phyloP scores from a whole-genome alignment of 2,888 invertebrate genomes.

The Prenolepis imparis region DNA sequence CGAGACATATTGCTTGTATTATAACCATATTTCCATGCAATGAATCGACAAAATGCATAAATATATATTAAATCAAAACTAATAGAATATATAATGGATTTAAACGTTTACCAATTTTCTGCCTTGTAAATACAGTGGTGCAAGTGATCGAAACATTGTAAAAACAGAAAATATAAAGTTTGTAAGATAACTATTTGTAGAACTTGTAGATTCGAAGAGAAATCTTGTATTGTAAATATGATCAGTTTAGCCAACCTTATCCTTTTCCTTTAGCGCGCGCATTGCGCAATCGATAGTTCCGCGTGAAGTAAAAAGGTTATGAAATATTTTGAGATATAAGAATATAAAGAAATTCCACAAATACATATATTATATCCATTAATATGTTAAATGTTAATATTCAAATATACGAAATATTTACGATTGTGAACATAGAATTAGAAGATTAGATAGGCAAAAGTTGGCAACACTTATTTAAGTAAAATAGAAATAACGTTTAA shows the following conservation, averaged over 20 bases:
- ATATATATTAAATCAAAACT: neutral
- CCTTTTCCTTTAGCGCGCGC: neutral
- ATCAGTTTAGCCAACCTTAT: neutral
- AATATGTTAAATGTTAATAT: neutral
- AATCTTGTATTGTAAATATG: neutral
- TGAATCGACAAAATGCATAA: slow-evolving; percentile 7
- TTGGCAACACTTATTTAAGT: neutral
- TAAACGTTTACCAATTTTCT: slow-evolving; percentile 77
- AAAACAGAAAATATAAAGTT: slow-evolving; percentile 17
- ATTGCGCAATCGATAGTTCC: neutral
- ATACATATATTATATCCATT: neutral
- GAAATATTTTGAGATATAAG: neutral
- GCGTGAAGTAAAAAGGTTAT: slow-evolving; percentile 6
- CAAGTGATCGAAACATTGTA: slow-evolving; percentile 80
- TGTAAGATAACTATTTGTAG: neutral
- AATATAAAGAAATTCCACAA: neutral
- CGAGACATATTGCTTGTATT: neutral
- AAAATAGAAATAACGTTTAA: neutral
- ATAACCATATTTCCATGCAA: neutral
- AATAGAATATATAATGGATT: neutral
- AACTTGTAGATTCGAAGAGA: neutral
- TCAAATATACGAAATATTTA: neutral
- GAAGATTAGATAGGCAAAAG: slow-evolving; percentile 14
- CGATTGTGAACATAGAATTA: neutral
- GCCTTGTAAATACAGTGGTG: slow-evolving; percentile 75